A percentile compares a stretch with the other conserved stretches of the same genome.
These are phyloP conservation scores for Cerastoderma edule DNA, from an alignment of 2,888 invertebrate genomes.

Conservation along the genomic window DNA sequence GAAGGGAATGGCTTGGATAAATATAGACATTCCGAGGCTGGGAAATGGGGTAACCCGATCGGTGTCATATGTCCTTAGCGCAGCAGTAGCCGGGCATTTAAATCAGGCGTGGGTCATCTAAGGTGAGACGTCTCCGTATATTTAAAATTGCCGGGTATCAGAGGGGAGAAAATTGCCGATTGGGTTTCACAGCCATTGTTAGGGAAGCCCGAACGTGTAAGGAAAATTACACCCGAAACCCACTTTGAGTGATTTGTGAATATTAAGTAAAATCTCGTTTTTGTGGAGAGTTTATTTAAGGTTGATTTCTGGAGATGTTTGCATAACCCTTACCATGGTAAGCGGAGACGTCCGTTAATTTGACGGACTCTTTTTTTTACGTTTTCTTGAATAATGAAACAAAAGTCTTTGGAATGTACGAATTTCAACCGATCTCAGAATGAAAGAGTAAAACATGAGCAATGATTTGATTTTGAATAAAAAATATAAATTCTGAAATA, in stretches of 20 bases:
- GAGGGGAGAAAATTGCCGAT: conserved; percentile 39
- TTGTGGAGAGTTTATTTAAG: conserved; percentile 42
- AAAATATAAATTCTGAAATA: too few species aligned
- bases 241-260: conserved; percentile 31
- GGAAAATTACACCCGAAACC: conserved; percentile 40
- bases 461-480: too few species aligned
- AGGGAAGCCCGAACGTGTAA: conserved; percentile 32
- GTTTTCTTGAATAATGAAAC: too few species aligned
- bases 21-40: not conserved
- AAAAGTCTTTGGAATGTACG: too few species aligned
- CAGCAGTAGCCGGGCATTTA: conserved; percentile 25
- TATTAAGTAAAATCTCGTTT: conserved; percentile 28
- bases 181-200: conserved; percentile 35
- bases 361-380: too few species aligned
- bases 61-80: not conserved
- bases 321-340: conserved; percentile 8
- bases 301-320: conserved; percentile 23
- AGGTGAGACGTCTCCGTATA: conserved; percentile 27
- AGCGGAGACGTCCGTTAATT: too few species aligned
- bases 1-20: too few species aligned
- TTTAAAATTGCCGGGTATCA: conserved; percentile 36
- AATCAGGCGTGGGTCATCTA: conserved; percentile 25
- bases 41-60: conserved; percentile 15
- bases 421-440: too few species aligned
- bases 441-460: too few species aligned